Percentiles rank a stretch among this genome's conserved stretches.
Conservation (phyloP, 2,797 vertebrate genomes). For the Mastacembelus armatus region DNA sequence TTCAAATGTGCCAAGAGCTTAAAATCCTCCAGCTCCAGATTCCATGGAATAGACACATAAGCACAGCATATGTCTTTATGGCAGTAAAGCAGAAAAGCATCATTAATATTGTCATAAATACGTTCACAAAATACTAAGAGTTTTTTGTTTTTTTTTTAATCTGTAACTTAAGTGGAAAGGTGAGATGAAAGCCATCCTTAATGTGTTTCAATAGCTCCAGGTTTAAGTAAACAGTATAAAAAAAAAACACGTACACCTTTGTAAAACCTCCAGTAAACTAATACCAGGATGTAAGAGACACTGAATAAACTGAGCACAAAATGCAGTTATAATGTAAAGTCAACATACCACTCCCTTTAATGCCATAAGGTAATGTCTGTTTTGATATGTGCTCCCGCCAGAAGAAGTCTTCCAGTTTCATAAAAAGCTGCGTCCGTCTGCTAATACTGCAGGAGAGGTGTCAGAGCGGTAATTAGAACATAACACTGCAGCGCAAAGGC, state of each 20-base stretch:
- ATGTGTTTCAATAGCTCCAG: no score
- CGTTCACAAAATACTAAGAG: no score
- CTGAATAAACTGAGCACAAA: constrained; percentile 9
- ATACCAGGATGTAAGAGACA: neutral
- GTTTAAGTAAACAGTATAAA: neutral
- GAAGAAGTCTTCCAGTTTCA: constrained; percentile 92
- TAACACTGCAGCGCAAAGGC: neutral
- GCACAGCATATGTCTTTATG: no score
- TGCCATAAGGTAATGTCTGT: constrained; percentile 91
- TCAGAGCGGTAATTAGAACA: constrained; percentile 42
- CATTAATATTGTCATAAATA: no score
- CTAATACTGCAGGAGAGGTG: constrained; percentile 83
- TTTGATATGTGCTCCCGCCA: constrained; percentile 86
- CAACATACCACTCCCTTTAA: constrained; percentile 91
- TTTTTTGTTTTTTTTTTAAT: no score
- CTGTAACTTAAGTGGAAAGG: no score
- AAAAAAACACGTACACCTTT: neutral
- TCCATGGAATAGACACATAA: no score
- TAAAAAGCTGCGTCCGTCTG: constrained; percentile 89
- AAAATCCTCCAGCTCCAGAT: no score
- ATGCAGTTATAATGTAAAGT: constrained; percentile 27
- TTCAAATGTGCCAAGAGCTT: no score
- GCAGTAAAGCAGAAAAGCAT: no score
- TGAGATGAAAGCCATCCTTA: no score
- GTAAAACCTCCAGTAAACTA: neutral